These are phyloP conservation scores for Gortyna flavago DNA, from an alignment of 2,888 invertebrate species.

Conservation along the genomic window DNA sequence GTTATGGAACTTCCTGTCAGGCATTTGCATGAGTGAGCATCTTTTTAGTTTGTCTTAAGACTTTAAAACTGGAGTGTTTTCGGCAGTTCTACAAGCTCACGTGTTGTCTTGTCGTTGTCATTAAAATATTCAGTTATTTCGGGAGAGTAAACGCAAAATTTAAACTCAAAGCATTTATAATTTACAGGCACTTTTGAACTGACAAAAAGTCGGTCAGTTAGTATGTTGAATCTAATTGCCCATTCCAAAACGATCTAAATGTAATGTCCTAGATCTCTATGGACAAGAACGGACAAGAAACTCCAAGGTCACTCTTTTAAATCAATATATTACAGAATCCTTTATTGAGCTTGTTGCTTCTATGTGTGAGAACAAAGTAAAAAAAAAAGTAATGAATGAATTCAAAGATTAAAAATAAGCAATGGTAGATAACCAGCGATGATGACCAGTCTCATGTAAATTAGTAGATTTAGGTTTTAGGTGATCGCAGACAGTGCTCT, in stretches of 20 bases:
- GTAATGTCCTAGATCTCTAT: too few species aligned
- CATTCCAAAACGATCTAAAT: too few species aligned
- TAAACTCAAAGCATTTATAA: too few species aligned
- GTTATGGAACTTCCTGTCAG: constrained; percentile 25
- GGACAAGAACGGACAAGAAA: too few species aligned
- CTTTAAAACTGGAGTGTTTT: neutral
- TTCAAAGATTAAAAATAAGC: too few species aligned
- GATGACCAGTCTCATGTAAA: neutral
- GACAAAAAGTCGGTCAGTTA: too few species aligned
- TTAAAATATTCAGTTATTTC: neutral
- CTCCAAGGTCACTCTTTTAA: neutral
- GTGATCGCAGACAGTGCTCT: too few species aligned
- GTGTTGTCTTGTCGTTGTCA: neutral
- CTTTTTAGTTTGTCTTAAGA: constrained; percentile 18
- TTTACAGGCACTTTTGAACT: too few species aligned
- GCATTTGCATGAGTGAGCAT: constrained; percentile 26
- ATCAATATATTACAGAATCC: neutral
- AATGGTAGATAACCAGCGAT: too few species aligned
- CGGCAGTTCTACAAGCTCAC: neutral
- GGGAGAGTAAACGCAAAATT: neutral
- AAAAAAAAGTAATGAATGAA: too few species aligned
- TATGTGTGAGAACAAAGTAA: too few species aligned
- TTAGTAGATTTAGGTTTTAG: neutral
- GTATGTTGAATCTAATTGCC: too few species aligned
- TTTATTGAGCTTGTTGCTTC: neutral